phyloP scores from a whole-genome alignment of 2,797 vertebrate genomes.

The Chromis chromis region DNA sequence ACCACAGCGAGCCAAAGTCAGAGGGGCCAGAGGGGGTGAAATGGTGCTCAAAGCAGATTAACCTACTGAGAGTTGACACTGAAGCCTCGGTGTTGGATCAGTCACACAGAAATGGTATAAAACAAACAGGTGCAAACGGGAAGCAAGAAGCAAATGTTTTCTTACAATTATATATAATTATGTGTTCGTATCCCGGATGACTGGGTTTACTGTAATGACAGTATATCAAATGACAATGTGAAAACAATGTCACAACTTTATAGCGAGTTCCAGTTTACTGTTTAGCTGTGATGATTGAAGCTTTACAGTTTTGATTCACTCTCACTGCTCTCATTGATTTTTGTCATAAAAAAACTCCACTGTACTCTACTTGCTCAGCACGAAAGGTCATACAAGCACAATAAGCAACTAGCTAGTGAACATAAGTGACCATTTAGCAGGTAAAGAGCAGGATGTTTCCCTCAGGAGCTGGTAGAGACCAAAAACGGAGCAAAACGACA shows the following conservation, averaged over 20 bases:
- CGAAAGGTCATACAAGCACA: background rate
- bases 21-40: constrained; percentile 44
- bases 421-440: background rate
- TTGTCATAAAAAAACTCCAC: background rate
- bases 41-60: constrained; percentile 59
- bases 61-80: constrained; percentile 43
- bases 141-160: background rate
- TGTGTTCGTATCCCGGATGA: background rate
- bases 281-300: background rate
- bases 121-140: constrained; percentile 25
- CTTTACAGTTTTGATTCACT: background rate
- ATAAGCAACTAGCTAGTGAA: background rate
- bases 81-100: constrained; percentile 13
- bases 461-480: background rate
- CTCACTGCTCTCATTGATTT: background rate
- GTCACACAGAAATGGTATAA: constrained; percentile 1
- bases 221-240: background rate
- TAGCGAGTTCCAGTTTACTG: background rate
- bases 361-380: background rate
- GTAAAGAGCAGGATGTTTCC: background rate
- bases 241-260: background rate
- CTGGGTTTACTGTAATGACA: background rate
- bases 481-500: background rate
- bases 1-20: constrained; percentile 35
- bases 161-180: constrained; percentile 1